Evolutionary conservation across 2,888 invertebrate genomes (phyloP), one percentile per base, ranked within the genome.

Genomic region (Sinelater perroti): DNA sequence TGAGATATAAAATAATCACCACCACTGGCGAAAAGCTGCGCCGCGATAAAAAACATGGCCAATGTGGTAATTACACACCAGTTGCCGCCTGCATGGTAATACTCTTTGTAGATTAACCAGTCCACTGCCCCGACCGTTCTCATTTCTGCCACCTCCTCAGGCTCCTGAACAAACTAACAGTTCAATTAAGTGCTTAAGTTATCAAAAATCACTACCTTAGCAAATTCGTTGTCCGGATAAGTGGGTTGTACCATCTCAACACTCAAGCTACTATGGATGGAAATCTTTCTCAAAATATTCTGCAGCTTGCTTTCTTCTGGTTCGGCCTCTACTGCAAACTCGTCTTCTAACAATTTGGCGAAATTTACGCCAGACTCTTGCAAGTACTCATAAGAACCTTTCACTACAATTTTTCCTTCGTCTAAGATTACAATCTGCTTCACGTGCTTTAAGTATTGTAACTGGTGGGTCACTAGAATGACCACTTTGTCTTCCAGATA

Each of bases 381-480:
- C 3, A 83, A 64, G 6, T 78, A 71, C 8, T 70, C 49, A 52
- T 77, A 80, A 0, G 75, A 75, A 2, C 81, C 82, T 59, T 75
- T 71, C 1, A 73, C 75, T 57, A 75, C 66, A 3, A 81, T 69
- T 76, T 79, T 63, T n/a, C 78, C 82, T 62, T 81, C 75, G 50
- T 79, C 66, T 64, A 76, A 61, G 26, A 76, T 65, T 7, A 76
- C 50, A 20, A 76, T 69, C 28, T 72, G 71, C 36, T 69, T 64
- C 2, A 72, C 72, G 16, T 76, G 69, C 51, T 83, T 82, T n/a
- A 83, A 68, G 68, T 85, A 88, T 69, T 89, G 88, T 61, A 92
- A 70, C 70, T 89, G 89, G 75, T 89, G 88, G 1, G 89, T 89
- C 20, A 86, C 85, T 10, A 88, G 78, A 50, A 88, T 80, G 7